Evolutionary conservation across 2,113 vertebrate species (phyloP).

Genomic region (Dolichallabes microphthalmus): DNA sequence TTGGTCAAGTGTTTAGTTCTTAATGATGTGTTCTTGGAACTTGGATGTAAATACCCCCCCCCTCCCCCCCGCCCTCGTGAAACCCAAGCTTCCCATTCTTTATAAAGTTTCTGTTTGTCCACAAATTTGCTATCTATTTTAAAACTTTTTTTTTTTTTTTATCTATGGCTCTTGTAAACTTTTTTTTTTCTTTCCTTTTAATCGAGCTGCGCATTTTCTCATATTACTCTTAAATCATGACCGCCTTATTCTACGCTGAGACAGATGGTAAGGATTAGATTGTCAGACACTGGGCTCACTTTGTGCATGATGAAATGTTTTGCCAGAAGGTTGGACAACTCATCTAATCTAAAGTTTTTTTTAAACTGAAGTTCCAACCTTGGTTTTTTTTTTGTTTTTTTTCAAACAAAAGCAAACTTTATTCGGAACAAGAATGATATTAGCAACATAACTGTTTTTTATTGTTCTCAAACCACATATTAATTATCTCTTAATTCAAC

Average conservation of each 20-base stretch:
- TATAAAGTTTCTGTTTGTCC: slow-evolving; percentile 12
- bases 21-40: slow-evolving; percentile 46
- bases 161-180: not conserved
- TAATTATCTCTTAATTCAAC: not conserved
- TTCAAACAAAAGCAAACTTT: not conserved
- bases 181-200: not conserved
- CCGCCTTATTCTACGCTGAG: not conserved
- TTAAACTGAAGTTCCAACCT: not conserved
- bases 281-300: not conserved
- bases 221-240: not conserved
- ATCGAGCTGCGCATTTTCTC: not conserved
- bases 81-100: not conserved
- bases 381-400: not conserved
- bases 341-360: not conserved
- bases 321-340: slow-evolving; percentile 3
- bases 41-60: slow-evolving; percentile 8
- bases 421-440: not conserved
- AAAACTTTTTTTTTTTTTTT: not conserved
- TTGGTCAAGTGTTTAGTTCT: slow-evolving; percentile 46
- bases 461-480: too few species aligned
- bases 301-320: not conserved
- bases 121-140: not conserved
- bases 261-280: slow-evolving; percentile 7
- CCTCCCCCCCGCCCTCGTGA: not conserved
- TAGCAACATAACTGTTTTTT: not conserved